phyloP scores from a whole-genome alignment of 2,888 invertebrate genomes.

The Mythimna albipuncta region DNA sequence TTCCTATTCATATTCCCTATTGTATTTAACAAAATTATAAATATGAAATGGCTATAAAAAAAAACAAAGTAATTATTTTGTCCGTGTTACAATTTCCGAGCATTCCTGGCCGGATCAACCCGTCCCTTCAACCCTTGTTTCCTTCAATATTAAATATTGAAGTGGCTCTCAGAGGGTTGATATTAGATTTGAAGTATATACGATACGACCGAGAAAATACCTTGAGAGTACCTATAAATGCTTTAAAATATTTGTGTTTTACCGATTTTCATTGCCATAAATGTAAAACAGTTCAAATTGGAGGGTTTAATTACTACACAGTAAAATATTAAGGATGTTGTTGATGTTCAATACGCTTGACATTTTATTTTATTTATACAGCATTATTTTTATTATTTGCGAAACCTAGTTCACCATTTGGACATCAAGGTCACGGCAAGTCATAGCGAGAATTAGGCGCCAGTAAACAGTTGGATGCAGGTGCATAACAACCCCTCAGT shows the following conservation, averaged over 20 bases:
- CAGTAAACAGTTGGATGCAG: no score
- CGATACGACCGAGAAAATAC: background rate
- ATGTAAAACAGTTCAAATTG: no score
- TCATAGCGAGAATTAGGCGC: no score
- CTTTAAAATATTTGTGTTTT: conserved; percentile 8
- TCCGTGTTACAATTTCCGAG: conserved; percentile 15
- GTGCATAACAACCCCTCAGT: no score
- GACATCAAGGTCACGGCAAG: no score
- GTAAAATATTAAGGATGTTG: no score
- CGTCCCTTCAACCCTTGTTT: conserved; percentile 23
- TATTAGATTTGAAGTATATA: conserved; percentile 16
- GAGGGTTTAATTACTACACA: no score
- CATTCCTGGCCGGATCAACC: conserved; percentile 9
- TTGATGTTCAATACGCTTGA: no score
- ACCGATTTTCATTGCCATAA: background rate
- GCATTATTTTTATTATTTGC: no score
- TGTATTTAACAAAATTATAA: background rate
- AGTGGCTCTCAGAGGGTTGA: conserved; percentile 9
- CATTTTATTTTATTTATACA: no score
- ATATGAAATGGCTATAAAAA: conserved; percentile 11
- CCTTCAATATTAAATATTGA: conserved; percentile 44
- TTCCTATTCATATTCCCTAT: no score
- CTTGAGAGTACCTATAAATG: background rate
- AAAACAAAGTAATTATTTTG: conserved; percentile 18
- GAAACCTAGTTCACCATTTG: no score